Percentiles rank a stretch among this genome's conserved stretches.
phyloP scores from a whole-genome alignment of 2,113 vertebrate species.

The Origma solitaria region DNA sequence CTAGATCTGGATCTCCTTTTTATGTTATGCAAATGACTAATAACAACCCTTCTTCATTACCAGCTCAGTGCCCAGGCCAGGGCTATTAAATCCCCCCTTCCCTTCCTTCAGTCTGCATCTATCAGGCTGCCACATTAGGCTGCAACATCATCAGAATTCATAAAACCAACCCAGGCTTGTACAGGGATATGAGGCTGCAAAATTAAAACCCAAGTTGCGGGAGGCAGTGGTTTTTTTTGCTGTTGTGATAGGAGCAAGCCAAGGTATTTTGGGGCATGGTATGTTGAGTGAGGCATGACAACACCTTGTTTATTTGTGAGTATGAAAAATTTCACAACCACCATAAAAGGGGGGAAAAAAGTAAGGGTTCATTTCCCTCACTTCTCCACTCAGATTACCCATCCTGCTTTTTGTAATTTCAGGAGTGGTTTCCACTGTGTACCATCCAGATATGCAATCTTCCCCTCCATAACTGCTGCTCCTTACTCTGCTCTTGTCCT shows the following conservation, averaged over 20 bases:
- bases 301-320: neutral
- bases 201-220: neutral
- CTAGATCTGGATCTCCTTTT: neutral
- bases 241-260: neutral
- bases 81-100: neutral
- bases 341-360: neutral
- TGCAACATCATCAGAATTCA: neutral
- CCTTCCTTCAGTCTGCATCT: neutral
- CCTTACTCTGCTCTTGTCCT: neutral
- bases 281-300: neutral
- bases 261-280: neutral
- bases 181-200: neutral
- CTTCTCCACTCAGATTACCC: neutral
- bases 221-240: neutral
- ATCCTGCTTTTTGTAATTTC: neutral
- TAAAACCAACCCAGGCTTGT: neutral
- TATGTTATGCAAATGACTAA: slow-evolving; percentile 2
- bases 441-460: neutral
- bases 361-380: neutral
- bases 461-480: neutral
- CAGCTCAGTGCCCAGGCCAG: neutral
- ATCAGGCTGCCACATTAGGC: neutral
- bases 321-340: neutral
- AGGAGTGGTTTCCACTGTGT: neutral
- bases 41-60: slow-evolving; percentile 11